Evolutionary conservation across 2,113 vertebrate species (phyloP).

Genomic region (Calyptommatus sinebrachiatus): DNA sequence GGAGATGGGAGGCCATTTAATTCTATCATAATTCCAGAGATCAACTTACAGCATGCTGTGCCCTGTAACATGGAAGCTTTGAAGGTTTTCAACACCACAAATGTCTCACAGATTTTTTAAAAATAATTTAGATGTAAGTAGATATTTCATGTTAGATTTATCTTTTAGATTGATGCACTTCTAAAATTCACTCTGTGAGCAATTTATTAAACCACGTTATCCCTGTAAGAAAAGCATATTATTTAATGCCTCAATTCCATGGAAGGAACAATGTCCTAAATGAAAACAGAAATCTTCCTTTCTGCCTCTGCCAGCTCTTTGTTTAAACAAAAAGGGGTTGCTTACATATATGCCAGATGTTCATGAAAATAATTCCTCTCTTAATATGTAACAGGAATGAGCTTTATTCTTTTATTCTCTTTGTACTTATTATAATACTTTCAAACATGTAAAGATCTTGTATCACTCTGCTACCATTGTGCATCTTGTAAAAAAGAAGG

Average conservation of each 20-base stretch:
- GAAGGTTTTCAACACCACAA: not conserved
- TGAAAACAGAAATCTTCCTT: conserved; percentile 61
- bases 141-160: conserved; percentile 9
- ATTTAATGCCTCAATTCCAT: conserved; percentile 46
- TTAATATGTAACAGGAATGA: conserved; percentile 56
- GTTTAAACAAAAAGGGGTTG: conserved; percentile 35
- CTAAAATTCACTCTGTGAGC: conserved; percentile 38
- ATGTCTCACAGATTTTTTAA: conserved; percentile 2
- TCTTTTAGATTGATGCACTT: conserved; percentile 26
- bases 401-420: conserved; percentile 45
- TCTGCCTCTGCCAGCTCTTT: conserved; percentile 60
- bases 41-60: not conserved
- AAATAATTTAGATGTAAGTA: not conserved
- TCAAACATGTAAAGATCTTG: conserved; percentile 25
- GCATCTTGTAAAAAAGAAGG: not conserved
- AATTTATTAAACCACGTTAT: conserved; percentile 42
- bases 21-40: not conserved
- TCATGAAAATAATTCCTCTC: conserved; percentile 40
- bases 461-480: conserved; percentile 4
- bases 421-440: conserved; percentile 36
- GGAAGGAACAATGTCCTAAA: conserved; percentile 57
- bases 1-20: not conserved
- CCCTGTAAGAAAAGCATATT: conserved; percentile 41
- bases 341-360: conserved; percentile 53
- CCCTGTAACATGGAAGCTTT: not conserved